A percentile compares a stretch with the other conserved stretches of the same genome.
Evolutionary conservation across 2,888 invertebrate genomes (phyloP).

Genomic region (Tubulanus polymorphus): DNA sequence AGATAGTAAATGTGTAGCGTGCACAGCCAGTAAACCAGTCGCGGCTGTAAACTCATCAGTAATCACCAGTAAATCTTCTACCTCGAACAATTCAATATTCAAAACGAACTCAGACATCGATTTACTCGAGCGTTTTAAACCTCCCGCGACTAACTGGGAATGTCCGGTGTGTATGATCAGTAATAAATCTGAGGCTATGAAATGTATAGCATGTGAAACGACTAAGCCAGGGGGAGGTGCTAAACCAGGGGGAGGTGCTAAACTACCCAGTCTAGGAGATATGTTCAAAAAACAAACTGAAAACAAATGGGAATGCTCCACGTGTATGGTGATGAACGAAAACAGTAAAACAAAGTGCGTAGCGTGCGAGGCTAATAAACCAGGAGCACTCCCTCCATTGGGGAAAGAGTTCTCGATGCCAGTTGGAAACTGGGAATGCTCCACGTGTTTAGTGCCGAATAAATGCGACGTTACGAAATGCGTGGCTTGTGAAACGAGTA

Average conservation of each 20-base stretch:
- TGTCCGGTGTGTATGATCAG: slow-evolving; percentile 10
- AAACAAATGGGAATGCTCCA: background rate
- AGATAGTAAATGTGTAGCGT: too few species aligned
- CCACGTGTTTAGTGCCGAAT: slow-evolving; percentile 42
- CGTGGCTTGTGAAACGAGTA: slow-evolving; percentile 37
- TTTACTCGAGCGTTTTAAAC: slow-evolving; percentile 7
- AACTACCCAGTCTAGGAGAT: too few species aligned
- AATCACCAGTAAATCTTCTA: too few species aligned
- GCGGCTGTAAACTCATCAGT: too few species aligned
- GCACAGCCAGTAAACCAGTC: too few species aligned
- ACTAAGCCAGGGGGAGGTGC: too few species aligned
- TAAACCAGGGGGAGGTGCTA: too few species aligned
- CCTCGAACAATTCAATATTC: background rate
- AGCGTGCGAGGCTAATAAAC: slow-evolving; percentile 37
- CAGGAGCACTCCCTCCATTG: slow-evolving; percentile 32
- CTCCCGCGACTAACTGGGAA: slow-evolving; percentile 8
- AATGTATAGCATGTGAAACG: slow-evolving; percentile 21
- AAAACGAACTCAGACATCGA: too few species aligned
- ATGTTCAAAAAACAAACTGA: background rate
- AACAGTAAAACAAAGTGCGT: slow-evolving; percentile 25
- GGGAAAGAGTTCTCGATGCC: slow-evolving; percentile 28
- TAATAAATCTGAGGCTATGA: background rate
- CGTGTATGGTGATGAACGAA: background rate
- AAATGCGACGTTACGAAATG: slow-evolving; percentile 31
- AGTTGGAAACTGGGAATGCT: slow-evolving; percentile 45